These are phyloP conservation scores for Pteronotus mesoamericanus DNA, from an alignment of 2,797 vertebrate genomes.

Conservation along the genomic window DNA sequence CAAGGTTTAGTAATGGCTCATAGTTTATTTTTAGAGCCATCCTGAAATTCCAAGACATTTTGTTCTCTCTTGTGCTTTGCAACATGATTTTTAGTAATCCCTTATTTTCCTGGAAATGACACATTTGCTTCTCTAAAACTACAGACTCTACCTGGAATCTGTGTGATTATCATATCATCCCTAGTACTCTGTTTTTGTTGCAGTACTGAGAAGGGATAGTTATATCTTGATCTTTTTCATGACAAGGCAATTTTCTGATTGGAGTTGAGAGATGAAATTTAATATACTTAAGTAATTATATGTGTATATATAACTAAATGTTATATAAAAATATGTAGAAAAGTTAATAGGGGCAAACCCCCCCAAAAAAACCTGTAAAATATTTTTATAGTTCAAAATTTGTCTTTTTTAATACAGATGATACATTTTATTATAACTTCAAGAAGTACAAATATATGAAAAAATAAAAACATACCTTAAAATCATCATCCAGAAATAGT, in stretches of 20 bases:
- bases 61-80: neutral
- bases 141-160: neutral
- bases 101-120: neutral
- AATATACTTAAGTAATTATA: neutral
- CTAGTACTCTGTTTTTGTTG: neutral
- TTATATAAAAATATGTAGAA: neutral
- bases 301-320: too few relatives aligned
- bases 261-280: neutral
- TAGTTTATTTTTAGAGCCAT: slow-evolving; percentile 42
- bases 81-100: slow-evolving; percentile 19
- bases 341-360: neutral
- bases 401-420: neutral
- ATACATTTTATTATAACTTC: neutral
- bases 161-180: neutral
- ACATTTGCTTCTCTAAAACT: neutral
- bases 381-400: neutral
- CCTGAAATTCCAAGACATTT: slow-evolving; percentile 34
- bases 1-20: slow-evolving; percentile 14
- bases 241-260: neutral
- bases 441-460: neutral
- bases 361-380: neutral
- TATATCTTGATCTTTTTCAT: neutral
- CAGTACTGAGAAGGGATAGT: neutral
- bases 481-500: neutral
- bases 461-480: neutral